Evolutionary conservation across 2,113 vertebrate species (phyloP), one percentile per base, ranked within the genome.

Genomic region (Osmerus eperlanus): DNA sequence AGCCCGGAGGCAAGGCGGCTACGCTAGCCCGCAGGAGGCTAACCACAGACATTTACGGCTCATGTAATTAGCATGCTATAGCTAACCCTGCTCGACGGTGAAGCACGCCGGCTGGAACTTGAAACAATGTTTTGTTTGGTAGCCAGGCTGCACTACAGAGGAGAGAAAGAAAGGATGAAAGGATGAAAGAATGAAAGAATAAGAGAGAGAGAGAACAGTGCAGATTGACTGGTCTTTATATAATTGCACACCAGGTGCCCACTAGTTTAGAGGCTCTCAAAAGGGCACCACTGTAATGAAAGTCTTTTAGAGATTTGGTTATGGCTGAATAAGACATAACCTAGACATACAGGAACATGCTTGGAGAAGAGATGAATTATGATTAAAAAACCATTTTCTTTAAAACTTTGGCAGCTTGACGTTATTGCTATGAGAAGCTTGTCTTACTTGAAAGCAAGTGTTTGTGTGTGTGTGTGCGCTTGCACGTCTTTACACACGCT

Each of bases 31-130:
- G 62, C 3, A 65, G 75, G 59, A 53, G 72, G 79, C 77, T 76
- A 65, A 87, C 85, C 85, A 60, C 81, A 86, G 77, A 80, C 72
- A 76, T 85, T 85, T 84, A 84, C 80, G 52, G 28, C 76, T 65
- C 21, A 55, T 76, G 55, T 80, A 71, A 84, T 73, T 78, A 72
- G 76, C 74, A 72, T 73, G 56, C 74, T 76, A 32, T 68, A 77
- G 67, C 77, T 74, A 18, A 53, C 70, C 59, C 19, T 66, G 65
- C 8, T 12, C 28, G 16, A 36, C 18, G 76, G 71, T 62, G 74
- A 77, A 80, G 79, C 73, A 64, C 72, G 80, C 69, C 5, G 36
- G 36, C 4, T 75, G 23, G 72, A 75, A 68, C 68, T 72, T 56
- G 86, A 84, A 85, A 83, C 76, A 79, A 75, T 79, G 73, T 85